Evolutionary conservation across 2,797 vertebrate genomes (phyloP).

Genomic region (Takifugu rubripes): DNA sequence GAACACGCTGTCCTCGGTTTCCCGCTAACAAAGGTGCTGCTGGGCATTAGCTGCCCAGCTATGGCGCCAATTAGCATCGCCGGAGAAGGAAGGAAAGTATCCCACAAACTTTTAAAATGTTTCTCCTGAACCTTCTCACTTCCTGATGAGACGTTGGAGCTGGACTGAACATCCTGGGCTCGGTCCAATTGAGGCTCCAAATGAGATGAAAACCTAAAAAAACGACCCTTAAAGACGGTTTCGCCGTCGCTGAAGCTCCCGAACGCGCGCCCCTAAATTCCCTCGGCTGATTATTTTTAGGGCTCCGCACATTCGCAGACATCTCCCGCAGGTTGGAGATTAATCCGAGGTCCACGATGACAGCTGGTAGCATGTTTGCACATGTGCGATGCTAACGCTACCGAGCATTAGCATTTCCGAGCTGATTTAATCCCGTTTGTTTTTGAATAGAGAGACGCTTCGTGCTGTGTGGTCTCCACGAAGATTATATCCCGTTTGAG

Average conservation of each 20-base stretch:
- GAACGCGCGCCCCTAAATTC: neutral
- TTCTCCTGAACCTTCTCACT: no score
- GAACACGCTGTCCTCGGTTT: neutral
- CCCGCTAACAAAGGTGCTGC: neutral
- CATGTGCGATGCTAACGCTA: neutral
- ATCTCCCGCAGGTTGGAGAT: neutral
- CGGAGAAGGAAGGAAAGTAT: neutral
- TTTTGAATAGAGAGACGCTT: constrained; percentile 15
- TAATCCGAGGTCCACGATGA: neutral
- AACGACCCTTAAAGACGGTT: neutral
- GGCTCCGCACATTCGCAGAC: neutral
- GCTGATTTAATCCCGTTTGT: no score
- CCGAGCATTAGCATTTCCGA: no score
- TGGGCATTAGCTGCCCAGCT: neutral
- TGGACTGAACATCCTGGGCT: no score
- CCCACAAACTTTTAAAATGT: no score
- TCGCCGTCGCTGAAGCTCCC: neutral
- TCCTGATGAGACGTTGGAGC: no score
- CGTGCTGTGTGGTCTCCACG: constrained; percentile 40
- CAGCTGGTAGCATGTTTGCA: neutral
- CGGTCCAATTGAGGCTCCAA: neutral
- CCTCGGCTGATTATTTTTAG: neutral
- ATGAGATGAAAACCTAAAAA: neutral
- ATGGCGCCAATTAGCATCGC: neutral
- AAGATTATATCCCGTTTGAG: constrained; percentile 62